Conservation (phyloP, 2,113 vertebrate genomes). For the Neomonachus schauinslandi region DNA sequence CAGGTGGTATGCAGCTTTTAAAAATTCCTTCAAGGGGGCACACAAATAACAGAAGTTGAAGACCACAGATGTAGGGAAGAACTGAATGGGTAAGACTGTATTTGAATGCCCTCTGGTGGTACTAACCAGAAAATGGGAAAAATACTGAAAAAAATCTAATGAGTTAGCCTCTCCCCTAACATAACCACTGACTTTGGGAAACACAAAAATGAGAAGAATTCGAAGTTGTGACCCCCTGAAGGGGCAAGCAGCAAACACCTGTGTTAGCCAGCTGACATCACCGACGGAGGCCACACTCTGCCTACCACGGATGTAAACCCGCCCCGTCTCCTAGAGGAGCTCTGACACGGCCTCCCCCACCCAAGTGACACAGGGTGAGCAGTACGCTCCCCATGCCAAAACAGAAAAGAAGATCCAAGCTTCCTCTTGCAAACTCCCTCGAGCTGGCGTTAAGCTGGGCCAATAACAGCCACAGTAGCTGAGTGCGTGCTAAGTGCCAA, state of each 20-base stretch:
- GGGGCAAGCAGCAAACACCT: not conserved
- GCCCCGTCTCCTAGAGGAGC: too few species aligned
- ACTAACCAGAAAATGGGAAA: not conserved
- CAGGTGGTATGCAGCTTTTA: not conserved
- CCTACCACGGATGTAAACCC: fast-evolving
- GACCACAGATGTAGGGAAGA: not conserved
- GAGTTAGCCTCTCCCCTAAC: not conserved
- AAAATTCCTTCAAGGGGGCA: not conserved
- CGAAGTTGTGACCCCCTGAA: not conserved
- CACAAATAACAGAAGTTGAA: not conserved
- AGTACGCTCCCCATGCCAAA: not conserved
- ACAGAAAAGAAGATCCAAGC: not conserved
- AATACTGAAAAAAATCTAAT: not conserved
- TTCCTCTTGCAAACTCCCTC: fast-evolving
- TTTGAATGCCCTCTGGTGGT: constrained; percentile 67
- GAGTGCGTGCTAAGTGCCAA: not conserved
- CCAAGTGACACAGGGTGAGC: not conserved
- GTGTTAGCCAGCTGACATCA: too few species aligned
- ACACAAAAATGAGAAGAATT: not conserved
- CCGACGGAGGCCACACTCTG: not conserved
- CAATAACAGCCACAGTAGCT: fast-evolving
- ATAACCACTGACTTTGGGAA: not conserved
- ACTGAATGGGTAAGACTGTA: not conserved
- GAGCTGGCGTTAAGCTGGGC: not conserved
- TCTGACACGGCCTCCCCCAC: too few species aligned